Percentiles rank a stretch among this genome's conserved stretches.
phyloP scores from a whole-genome alignment of 2,797 vertebrate species.

The Eidolon dupreanum region DNA sequence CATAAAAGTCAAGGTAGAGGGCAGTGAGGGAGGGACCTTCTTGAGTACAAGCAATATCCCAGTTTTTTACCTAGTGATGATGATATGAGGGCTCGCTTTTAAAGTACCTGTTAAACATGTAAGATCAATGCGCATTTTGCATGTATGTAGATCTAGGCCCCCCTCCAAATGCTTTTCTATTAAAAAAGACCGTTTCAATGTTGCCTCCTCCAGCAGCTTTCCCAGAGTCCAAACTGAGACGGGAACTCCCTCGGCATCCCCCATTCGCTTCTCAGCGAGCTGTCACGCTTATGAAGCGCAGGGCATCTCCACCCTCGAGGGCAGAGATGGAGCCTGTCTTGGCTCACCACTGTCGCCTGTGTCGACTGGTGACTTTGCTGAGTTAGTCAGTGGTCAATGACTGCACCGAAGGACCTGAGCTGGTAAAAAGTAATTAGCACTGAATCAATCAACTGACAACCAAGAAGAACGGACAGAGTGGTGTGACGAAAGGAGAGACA shows the following conservation, averaged over 20 bases:
- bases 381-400: not conserved
- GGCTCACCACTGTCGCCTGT: not conserved
- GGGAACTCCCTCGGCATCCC: not conserved
- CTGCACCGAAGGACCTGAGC: not conserved
- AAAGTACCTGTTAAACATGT: not conserved
- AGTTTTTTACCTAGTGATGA: not conserved
- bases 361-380: not conserved
- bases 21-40: not conserved
- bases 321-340: not conserved
- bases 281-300: not conserved
- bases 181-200: not conserved
- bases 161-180: not conserved
- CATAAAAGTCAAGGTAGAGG: not conserved
- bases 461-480: not conserved
- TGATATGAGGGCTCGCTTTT: not conserved
- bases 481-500: not conserved
- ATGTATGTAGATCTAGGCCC: not conserved
- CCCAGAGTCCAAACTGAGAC: rapidly evolving
- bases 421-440: not conserved
- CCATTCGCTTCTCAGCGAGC: not conserved
- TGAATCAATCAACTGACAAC: not conserved
- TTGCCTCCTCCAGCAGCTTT: not conserved
- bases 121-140: not conserved
- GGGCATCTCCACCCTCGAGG: not conserved
- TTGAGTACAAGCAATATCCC: not conserved